Evolutionary conservation across 2,888 invertebrate species (phyloP).

Genomic region (Polia nebulosa): DNA sequence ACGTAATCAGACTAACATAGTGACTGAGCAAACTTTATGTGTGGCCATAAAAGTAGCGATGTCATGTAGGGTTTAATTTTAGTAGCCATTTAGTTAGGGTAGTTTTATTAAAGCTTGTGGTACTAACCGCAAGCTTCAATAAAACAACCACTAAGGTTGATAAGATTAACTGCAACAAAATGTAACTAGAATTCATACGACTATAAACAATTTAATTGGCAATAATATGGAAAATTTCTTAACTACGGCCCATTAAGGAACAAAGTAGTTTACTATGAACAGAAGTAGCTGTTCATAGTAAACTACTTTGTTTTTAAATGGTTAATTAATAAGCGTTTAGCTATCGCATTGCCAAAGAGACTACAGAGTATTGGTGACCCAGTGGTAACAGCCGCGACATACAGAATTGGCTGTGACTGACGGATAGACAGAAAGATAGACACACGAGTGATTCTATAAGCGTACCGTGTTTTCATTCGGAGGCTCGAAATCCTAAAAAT

Average conservation of each 20-base stretch:
- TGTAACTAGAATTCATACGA: neutral
- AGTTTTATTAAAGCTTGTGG: slow-evolving; percentile 21
- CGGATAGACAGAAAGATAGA: no score
- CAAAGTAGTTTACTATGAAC: neutral
- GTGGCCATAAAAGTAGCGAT: slow-evolving; percentile 56
- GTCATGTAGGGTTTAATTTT: slow-evolving; percentile 38
- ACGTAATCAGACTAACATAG: slow-evolving; percentile 69
- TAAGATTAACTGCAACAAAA: slow-evolving; percentile 8
- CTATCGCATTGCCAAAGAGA: neutral
- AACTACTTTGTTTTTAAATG: neutral
- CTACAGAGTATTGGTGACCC: neutral
- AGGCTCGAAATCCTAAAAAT: no score
- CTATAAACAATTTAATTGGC: neutral
- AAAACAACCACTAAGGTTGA: no score
- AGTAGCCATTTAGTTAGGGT: slow-evolving; percentile 29
- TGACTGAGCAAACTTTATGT: slow-evolving; percentile 63
- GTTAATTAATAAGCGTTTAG: neutral
- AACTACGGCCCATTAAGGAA: neutral
- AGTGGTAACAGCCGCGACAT: no score
- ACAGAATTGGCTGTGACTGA: no score
- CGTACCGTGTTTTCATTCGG: no score
- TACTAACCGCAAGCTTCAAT: no score
- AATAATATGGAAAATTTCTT: neutral
- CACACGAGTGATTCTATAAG: no score
- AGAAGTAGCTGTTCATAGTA: neutral